These are phyloP conservation scores for Callyntrura guangdongensis DNA, from an alignment of 2,888 invertebrate species.

Conservation along the genomic window DNA sequence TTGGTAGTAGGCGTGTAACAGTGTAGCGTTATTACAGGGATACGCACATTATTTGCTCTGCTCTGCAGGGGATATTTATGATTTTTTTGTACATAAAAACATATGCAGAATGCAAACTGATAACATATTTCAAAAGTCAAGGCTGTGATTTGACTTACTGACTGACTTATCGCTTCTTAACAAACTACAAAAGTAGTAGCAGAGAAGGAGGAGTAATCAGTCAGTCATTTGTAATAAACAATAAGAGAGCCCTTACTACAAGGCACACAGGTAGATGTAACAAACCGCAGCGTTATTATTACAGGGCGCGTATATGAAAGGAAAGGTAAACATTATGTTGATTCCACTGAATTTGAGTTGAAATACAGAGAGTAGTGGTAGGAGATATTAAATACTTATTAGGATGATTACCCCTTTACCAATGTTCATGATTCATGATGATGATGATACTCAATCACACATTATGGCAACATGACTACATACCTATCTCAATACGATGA, in stretches of 20 bases:
- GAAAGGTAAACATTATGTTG: background rate
- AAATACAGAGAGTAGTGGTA: background rate
- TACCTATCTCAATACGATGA: too few species aligned
- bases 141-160: constrained; percentile 39
- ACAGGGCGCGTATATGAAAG: background rate
- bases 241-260: background rate
- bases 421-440: too few species aligned
- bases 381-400: background rate
- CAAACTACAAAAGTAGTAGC: background rate
- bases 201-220: constrained; percentile 1
- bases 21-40: background rate
- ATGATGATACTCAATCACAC: too few species aligned
- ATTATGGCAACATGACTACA: too few species aligned
- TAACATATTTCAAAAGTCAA: constrained; percentile 54
- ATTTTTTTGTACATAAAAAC: background rate
- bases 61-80: background rate
- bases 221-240: constrained; percentile 15
- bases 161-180: constrained; percentile 34
- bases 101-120: background rate
- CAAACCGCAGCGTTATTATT: background rate
- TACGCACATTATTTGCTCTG: background rate
- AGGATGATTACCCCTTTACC: too few species aligned
- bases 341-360: background rate
- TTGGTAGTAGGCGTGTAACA: background rate
- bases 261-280: too few species aligned